Percentiles rank a stretch among this genome's conserved stretches.
phyloP scores from a whole-genome alignment of 2,888 invertebrate genomes.

The Synergus gifuensis region DNA sequence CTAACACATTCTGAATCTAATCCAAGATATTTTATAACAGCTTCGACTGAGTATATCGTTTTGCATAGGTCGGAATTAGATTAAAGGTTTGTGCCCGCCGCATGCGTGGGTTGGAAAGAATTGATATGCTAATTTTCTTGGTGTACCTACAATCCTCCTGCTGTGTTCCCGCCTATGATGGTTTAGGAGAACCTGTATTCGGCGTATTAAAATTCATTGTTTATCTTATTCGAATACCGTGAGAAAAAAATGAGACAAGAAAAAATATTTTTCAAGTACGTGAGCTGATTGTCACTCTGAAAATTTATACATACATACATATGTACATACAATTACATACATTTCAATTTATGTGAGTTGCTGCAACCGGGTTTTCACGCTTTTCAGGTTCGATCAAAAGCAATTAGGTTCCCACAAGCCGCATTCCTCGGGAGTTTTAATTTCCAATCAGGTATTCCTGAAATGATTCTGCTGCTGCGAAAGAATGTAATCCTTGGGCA shows the following conservation, averaged over 20 bases:
- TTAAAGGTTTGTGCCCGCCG: constrained; percentile 36
- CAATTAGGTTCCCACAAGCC: constrained; percentile 23
- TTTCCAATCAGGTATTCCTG: constrained; percentile 40
- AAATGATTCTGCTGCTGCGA: constrained; percentile 33
- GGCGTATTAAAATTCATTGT: constrained; percentile 36
- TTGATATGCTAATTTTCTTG: constrained; percentile 36
- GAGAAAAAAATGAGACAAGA: constrained; percentile 19
- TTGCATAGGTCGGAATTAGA: constrained; percentile 42
- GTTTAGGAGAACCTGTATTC: constrained; percentile 34
- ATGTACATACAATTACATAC: too few relatives aligned
- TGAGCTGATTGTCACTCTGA: constrained; percentile 11
- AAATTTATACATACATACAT: neutral
- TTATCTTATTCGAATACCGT: constrained; percentile 39
- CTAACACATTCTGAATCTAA: constrained; percentile 28
- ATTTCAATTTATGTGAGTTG: too few relatives aligned
- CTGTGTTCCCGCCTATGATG: constrained; percentile 41
- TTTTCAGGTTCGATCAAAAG: neutral
- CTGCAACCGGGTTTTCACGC: too few relatives aligned
- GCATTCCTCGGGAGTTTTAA: constrained; percentile 20
- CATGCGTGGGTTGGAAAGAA: constrained; percentile 39
- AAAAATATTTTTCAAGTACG: neutral
- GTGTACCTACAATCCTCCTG: constrained; percentile 31
- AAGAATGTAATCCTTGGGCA: constrained; percentile 39
- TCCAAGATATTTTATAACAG: constrained; percentile 38
- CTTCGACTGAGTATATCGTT: constrained; percentile 25